These are phyloP conservation scores for Mormyrus proboscirostris DNA, from an alignment of 2,797 vertebrate genomes.

Conservation along the genomic window DNA sequence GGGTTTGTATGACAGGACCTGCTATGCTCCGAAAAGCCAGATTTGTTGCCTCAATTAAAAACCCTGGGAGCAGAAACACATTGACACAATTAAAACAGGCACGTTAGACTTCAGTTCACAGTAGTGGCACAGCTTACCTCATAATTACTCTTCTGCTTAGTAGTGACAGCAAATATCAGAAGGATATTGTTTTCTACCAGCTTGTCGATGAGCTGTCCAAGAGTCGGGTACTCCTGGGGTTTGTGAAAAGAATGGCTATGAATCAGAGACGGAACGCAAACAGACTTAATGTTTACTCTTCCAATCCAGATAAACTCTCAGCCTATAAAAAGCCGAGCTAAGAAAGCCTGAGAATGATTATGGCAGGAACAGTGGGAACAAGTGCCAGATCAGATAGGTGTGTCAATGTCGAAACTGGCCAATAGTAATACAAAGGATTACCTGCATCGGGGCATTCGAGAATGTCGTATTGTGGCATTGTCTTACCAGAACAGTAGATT, in stretches of 20 bases:
- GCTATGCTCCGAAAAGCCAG: not conserved
- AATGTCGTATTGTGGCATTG: not conserved
- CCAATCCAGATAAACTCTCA: not conserved
- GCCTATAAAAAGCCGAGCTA: not conserved
- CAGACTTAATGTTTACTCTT: not conserved
- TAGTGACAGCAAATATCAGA: slow-evolving; percentile 90
- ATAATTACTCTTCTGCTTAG: slow-evolving; percentile 70
- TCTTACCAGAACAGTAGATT: slow-evolving; percentile 80
- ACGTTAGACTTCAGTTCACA: not conserved
- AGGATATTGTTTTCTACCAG: slow-evolving; percentile 93
- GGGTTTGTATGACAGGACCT: not conserved
- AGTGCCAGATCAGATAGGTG: not conserved
- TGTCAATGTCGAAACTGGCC: not conserved
- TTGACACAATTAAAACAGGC: not conserved
- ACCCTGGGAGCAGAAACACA: not conserved
- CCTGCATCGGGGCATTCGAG: not conserved
- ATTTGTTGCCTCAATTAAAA: not conserved
- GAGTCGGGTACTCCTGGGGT: slow-evolving; percentile 85
- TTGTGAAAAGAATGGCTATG: not conserved
- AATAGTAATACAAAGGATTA: not conserved
- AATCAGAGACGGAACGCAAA: not conserved
- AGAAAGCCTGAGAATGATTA: not conserved
- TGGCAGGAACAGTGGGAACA: not conserved
- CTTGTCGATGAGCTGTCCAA: slow-evolving; percentile 92
- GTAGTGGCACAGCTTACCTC: slow-evolving; percentile 64